Evolutionary conservation across 1,140 invertebrate species (phyloP), one percentile per base, ranked within the genome.

Genomic region (Panagrolaimus sp.): DNA sequence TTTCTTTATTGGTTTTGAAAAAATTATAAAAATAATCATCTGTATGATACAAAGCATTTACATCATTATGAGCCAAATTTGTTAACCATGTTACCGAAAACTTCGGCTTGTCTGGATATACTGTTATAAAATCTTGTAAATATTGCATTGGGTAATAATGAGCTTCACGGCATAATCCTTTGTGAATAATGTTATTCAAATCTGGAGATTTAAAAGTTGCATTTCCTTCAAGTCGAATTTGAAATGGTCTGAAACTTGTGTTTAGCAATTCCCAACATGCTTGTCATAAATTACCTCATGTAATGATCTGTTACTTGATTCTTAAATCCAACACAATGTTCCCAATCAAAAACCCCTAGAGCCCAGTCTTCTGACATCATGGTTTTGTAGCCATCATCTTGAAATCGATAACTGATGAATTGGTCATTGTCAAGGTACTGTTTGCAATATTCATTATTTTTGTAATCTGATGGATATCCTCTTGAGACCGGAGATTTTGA

Each of bases 341-440:
- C 48, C 4, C 3, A 20, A 51, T 16, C 13, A 51, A 51, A 51
- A 8, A 51, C 14, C 7, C 16, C 16, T 8, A 8, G 48, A 13
- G n/a, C 23, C 8, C n/a, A 63, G 23, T 63, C 61, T 45, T 68
- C 66, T 8, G 51, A 16, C 66, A 68, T 68, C 38, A 68, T 42
- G 1, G 51, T 68, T 65, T 66, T 31, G 16, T 68, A 68, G 1
- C 51, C 51, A 14, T 16, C 9, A 23, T 68, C 8, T 47, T 68
- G 23, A 5, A 68, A 68, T 44, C 23, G 11, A 1, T 3, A 66
- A 0, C 25, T 13, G 9, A 68, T 31, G n/a, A 64, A 68, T 4
- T 48, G 47, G 2, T 31, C 31, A 25, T 68, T 68, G 5, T 31
- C 44, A 0, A 68, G 11, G 5, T 43, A 20, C 14, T 51, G 4